A percentile compares a stretch with the other conserved stretches of the same genome.
phyloP scores from a whole-genome alignment of 92 coral and sea anemone species.

The Ricordea florida region DNA sequence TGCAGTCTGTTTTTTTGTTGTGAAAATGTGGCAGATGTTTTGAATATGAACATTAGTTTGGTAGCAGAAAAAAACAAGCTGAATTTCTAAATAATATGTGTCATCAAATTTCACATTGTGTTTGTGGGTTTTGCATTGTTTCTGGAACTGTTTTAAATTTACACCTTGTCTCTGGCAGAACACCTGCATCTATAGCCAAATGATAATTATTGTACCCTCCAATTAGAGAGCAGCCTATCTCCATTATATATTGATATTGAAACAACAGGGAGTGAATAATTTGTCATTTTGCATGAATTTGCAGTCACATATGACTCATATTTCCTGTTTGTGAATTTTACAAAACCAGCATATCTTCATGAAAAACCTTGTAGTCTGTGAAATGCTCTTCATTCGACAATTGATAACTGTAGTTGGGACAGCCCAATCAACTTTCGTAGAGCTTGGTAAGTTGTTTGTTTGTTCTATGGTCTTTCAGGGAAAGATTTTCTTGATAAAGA shows the following conservation, averaged over 20 bases:
- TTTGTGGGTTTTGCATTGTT: neutral
- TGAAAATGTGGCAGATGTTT: too few species aligned
- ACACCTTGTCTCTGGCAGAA: neutral
- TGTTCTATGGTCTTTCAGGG: neutral
- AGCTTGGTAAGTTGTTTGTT: slow-evolving; percentile 44
- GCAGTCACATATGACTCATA: neutral
- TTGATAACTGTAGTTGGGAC: slow-evolving; percentile 66
- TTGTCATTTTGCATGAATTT: slow-evolving; percentile 13
- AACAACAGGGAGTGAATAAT: neutral
- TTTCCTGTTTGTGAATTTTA: neutral
- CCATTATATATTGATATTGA: slow-evolving; percentile 20
- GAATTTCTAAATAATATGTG: too few species aligned
- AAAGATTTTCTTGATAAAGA: too few species aligned
- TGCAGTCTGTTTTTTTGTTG: too few species aligned
- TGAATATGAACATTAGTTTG: too few species aligned
- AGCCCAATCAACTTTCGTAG: slow-evolving; percentile 33
- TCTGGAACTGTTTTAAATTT: neutral
- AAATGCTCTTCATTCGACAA: slow-evolving; percentile 65
- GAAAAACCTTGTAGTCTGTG: neutral
- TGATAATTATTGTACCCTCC: slow-evolving; percentile 9
- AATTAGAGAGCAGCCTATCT: slow-evolving; percentile 12
- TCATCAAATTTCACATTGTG: too few species aligned
- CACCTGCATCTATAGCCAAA: slow-evolving; percentile 18
- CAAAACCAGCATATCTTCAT: neutral
- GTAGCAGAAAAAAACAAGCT: too few species aligned